phyloP scores from a whole-genome alignment of 2,797 vertebrate species.

The Thalassophryne amazonica region DNA sequence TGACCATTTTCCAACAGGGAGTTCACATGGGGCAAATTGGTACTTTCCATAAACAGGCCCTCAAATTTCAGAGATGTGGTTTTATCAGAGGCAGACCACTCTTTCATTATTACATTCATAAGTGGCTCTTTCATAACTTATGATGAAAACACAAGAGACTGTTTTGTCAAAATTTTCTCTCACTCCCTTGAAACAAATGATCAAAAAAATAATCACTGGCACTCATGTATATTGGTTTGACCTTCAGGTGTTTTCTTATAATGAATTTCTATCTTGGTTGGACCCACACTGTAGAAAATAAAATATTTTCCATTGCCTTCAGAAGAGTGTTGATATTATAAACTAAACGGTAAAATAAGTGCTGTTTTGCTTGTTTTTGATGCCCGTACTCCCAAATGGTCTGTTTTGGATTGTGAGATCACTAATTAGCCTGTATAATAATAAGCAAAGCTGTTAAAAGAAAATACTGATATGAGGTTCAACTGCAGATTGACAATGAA shows the following conservation, averaged over 20 bases:
- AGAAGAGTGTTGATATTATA: constrained; percentile 6
- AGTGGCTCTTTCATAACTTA: constrained; percentile 27
- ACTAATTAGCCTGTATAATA: constrained; percentile 40
- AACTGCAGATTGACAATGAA: neutral
- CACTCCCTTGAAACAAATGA: constrained; percentile 2
- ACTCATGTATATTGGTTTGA: neutral
- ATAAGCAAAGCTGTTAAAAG: constrained; percentile 40
- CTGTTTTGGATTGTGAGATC: constrained; percentile 11
- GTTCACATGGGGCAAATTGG: constrained; percentile 44
- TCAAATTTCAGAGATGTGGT: constrained; percentile 28
- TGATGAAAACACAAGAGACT: constrained; percentile 11
- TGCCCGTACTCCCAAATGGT: constrained; percentile 11
- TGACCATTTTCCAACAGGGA: constrained; percentile 37
- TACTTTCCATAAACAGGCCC: constrained; percentile 64
- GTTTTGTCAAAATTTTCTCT: neutral
- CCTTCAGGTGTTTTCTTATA: constrained; percentile 9
- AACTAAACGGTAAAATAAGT: constrained; percentile 25
- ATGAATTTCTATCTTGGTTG: neutral
- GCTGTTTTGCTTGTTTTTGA: constrained; percentile 45
- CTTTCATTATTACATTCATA: constrained; percentile 27
- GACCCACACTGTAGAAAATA: neutral
- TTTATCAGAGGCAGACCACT: constrained; percentile 33
- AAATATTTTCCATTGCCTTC: neutral
- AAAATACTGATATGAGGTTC: constrained; percentile 17
- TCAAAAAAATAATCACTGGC: neutral